These are phyloP conservation scores for Brachymystax lenok DNA, from an alignment of 2,797 vertebrate species.

Conservation along the genomic window DNA sequence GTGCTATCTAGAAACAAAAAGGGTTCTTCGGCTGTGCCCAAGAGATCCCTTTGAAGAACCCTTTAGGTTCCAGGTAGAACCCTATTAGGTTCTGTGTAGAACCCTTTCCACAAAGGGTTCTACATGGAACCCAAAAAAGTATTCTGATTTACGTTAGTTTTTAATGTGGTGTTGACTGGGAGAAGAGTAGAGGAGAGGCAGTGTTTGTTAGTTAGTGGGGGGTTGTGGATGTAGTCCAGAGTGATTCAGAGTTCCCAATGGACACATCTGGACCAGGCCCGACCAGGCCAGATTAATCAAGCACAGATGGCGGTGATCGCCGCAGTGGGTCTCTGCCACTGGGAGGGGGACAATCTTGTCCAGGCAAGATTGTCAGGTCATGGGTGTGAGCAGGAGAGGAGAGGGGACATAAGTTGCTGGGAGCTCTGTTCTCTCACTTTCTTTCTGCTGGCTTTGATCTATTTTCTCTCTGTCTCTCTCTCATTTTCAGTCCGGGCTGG, in stretches of 20 bases:
- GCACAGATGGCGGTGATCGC: conserved; percentile 50
- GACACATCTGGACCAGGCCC: conserved; percentile 35
- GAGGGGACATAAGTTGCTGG: conserved; percentile 27
- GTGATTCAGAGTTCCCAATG: conserved; percentile 18
- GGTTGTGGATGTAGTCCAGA: neutral
- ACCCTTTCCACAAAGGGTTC: no score
- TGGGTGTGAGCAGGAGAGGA: conserved; percentile 38
- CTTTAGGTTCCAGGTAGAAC: no score
- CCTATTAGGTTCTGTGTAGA: no score
- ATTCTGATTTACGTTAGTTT: neutral
- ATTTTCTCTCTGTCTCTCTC: conserved; percentile 21
- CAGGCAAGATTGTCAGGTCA: conserved; percentile 51
- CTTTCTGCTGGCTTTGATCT: conserved; percentile 26
- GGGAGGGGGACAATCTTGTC: conserved; percentile 55
- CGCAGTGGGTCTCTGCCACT: conserved; percentile 39
- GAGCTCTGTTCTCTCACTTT: conserved; percentile 26
- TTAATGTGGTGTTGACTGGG: neutral
- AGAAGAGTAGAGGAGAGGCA: neutral
- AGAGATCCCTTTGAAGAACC: no score
- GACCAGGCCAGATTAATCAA: conserved; percentile 51
- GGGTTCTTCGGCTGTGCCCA: no score
- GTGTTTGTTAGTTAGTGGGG: neutral
- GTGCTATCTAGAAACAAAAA: no score
- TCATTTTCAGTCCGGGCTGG: conserved; percentile 22
- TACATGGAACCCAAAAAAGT: neutral